Conservation (phyloP, 2,888 invertebrate genomes). For the Cephus sareptanus region DNA sequence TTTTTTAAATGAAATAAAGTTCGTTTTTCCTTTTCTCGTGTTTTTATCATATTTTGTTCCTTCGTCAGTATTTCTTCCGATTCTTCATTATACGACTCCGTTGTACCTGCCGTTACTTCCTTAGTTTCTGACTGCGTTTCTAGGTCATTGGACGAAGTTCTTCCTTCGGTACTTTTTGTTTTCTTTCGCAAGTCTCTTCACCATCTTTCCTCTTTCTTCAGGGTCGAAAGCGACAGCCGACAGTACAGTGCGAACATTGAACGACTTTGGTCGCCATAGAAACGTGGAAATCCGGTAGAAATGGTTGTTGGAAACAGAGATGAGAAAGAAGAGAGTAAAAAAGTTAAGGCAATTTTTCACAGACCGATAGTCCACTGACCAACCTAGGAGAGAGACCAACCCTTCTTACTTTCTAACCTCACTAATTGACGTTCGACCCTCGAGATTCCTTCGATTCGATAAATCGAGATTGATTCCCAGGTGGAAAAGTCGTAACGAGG, state of each 20-base stretch:
- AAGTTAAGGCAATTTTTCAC: neutral
- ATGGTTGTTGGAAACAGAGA: neutral
- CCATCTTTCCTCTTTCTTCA: neutral
- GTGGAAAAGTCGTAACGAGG: neutral
- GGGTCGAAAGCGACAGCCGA: neutral
- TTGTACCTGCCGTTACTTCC: neutral
- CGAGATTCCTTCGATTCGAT: neutral
- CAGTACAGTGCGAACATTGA: neutral
- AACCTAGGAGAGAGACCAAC: neutral
- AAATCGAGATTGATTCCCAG: neutral
- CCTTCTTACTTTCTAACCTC: neutral
- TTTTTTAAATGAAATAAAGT: neutral
- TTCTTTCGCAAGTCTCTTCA: neutral
- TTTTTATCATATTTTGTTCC: no score
- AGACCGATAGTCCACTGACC: neutral
- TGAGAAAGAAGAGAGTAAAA: neutral
- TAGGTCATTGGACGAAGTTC: neutral
- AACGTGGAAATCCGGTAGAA: neutral
- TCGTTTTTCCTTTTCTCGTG: neutral
- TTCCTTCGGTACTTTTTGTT: neutral
- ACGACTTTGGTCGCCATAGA: neutral
- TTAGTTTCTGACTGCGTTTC: neutral
- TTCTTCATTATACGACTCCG: no score
- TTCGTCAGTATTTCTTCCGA: no score
- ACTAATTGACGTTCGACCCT: neutral